Evolutionary conservation across 2,888 invertebrate genomes (phyloP).

Genomic region (Dynastes grantii): DNA sequence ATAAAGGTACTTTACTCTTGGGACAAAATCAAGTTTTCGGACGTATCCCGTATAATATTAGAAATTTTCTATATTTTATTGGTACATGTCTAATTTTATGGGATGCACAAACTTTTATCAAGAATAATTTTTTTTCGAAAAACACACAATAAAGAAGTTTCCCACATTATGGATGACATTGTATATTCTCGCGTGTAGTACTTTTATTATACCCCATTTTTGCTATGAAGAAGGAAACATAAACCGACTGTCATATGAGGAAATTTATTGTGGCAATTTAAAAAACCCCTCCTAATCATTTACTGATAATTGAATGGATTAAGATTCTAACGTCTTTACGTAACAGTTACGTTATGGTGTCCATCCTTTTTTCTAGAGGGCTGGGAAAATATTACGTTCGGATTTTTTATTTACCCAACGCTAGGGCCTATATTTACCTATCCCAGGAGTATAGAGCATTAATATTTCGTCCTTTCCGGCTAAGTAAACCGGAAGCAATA

Average conservation of each 20-base stretch:
- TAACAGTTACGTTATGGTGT: background rate
- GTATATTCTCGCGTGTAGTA: slow-evolving; percentile 12
- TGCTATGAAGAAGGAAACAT: background rate
- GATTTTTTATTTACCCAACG: slow-evolving; percentile 39
- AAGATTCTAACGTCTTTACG: slow-evolving; percentile 2
- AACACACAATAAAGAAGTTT: too few relatives aligned
- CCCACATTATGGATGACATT: too few relatives aligned
- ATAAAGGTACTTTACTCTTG: too few relatives aligned
- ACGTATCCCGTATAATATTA: too few relatives aligned
- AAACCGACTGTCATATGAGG: slow-evolving; percentile 7
- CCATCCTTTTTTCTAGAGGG: background rate
- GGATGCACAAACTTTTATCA: too few relatives aligned
- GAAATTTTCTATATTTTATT: too few relatives aligned
- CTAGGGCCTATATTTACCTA: slow-evolving; percentile 45
- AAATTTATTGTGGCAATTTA: slow-evolving; percentile 1
- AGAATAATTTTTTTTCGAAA: too few relatives aligned
- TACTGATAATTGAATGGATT: background rate
- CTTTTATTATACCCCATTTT: background rate
- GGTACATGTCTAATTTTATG: too few relatives aligned
- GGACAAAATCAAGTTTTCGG: too few relatives aligned
- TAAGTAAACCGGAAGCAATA: slow-evolving; percentile 40
- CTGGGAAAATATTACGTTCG: slow-evolving; percentile 34
- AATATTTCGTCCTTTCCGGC: slow-evolving; percentile 46
- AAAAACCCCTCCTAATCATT: background rate
- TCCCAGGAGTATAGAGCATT: slow-evolving; percentile 44